Evolutionary conservation across 2,113 vertebrate species (phyloP).

Genomic region (Amblyopsis rosae): DNA sequence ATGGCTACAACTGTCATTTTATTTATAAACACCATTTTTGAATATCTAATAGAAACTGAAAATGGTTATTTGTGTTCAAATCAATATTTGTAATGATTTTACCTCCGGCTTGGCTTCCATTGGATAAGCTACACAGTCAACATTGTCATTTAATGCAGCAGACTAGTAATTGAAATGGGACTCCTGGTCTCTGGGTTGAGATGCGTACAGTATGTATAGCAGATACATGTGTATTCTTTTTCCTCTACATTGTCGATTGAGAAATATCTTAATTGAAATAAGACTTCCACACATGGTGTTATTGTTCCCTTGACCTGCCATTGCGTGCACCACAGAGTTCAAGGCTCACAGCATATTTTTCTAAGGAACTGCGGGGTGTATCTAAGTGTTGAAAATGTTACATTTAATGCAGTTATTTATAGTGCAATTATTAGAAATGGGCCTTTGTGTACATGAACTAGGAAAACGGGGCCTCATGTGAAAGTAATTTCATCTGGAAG

Average conservation of each 20-base stretch:
- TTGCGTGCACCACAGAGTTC: slow-evolving; percentile 16
- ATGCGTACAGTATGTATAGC: too few species aligned
- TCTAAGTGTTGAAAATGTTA: slow-evolving; percentile 56
- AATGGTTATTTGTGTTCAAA: slow-evolving; percentile 15
- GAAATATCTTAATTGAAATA: slow-evolving; percentile 24
- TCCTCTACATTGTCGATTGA: slow-evolving; percentile 26
- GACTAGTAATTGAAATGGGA: too few species aligned
- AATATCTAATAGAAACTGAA: slow-evolving; percentile 32
- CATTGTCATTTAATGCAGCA: too few species aligned
- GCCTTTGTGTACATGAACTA: slow-evolving; percentile 28
- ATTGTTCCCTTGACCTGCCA: slow-evolving; percentile 14
- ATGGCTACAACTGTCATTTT: slow-evolving; percentile 18
- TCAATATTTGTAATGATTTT: slow-evolving; percentile 8
- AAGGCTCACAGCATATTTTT: slow-evolving; percentile 42
- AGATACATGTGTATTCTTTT: not conserved
- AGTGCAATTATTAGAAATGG: slow-evolving; percentile 24
- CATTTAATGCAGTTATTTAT: slow-evolving; percentile 48
- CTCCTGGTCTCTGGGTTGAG: too few species aligned
- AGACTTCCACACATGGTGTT: slow-evolving; percentile 46
- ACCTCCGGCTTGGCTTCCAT: not conserved
- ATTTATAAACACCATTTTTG: slow-evolving; percentile 17
- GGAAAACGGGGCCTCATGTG: not conserved
- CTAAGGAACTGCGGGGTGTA: slow-evolving; percentile 61
- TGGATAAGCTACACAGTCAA: too few species aligned
- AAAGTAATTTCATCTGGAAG: slow-evolving; percentile 7